A percentile compares a stretch with the other conserved stretches of the same genome.
These are phyloP conservation scores for Tachina grossa DNA, from an alignment of 2,888 invertebrate genomes.

Conservation along the genomic window DNA sequence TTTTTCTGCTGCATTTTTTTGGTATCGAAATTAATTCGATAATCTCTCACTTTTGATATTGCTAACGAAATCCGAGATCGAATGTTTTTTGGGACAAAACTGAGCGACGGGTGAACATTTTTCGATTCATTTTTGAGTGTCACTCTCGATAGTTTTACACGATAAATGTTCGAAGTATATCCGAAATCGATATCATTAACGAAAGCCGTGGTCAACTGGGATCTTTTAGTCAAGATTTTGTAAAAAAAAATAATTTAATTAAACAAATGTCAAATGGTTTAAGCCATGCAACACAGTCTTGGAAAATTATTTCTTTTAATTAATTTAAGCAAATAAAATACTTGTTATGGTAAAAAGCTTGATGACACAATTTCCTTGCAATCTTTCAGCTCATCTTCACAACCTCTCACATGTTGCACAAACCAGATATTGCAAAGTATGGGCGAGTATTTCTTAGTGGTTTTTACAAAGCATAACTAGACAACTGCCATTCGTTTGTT, in stretches of 20 bases:
- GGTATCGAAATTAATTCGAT: too few relatives aligned
- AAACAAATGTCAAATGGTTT: conserved; percentile 61
- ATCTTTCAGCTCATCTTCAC: conserved; percentile 62
- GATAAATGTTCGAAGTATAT: too few relatives aligned
- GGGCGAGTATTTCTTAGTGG: background rate
- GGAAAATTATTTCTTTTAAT: conserved; percentile 3
- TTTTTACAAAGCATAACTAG: conserved; percentile 19
- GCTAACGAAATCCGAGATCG: too few relatives aligned
- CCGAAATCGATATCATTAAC: too few relatives aligned
- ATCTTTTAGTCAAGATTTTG: background rate
- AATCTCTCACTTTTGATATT: too few relatives aligned
- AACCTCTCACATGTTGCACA: conserved; percentile 36
- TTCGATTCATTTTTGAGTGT: too few relatives aligned
- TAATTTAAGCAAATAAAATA: background rate
- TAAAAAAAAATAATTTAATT: conserved; percentile 27
- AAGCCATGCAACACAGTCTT: background rate
- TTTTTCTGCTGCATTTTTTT: too few relatives aligned
- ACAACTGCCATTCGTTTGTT: conserved; percentile 25
- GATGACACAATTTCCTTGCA: conserved; percentile 62
- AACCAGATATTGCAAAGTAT: conserved; percentile 50
- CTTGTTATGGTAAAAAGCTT: conserved; percentile 19
- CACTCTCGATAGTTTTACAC: too few relatives aligned
- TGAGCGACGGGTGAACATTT: too few relatives aligned
- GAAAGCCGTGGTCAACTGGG: too few relatives aligned
- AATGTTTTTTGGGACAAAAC: too few relatives aligned